A percentile compares a stretch with the other conserved stretches of the same genome.
phyloP scores from a whole-genome alignment of 2,797 vertebrate species.

The Sebastes dallii region DNA sequence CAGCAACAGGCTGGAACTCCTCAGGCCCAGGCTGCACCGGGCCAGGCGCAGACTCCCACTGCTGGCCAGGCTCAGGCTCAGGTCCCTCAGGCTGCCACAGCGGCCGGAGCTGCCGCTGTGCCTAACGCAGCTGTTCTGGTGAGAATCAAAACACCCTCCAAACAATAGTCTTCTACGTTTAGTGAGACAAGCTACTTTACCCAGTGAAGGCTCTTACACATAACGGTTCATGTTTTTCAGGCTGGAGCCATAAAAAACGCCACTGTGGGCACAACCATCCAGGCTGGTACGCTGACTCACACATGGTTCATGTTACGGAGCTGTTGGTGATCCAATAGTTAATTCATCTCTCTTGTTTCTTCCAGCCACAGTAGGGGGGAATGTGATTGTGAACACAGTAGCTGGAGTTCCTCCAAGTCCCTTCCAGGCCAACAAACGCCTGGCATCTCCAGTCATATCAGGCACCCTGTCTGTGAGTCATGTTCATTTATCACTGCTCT shows the following conservation, averaged over 20 bases:
- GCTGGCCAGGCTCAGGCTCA: conserved; percentile 65
- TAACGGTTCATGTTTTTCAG: conserved; percentile 71
- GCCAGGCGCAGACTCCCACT: conserved; percentile 78
- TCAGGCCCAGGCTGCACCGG: conserved; percentile 75
- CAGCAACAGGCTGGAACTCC: conserved; percentile 81
- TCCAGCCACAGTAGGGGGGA: conserved; percentile 89
- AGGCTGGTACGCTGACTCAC: conserved; percentile 83
- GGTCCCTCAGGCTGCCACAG: conserved; percentile 82
- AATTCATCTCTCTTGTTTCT: conserved; percentile 48
- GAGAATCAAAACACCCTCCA: conserved; percentile 55
- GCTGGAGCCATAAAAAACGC: conserved; percentile 90
- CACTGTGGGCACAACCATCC: conserved; percentile 87
- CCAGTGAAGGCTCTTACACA: neutral
- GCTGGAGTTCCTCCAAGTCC: conserved; percentile 87
- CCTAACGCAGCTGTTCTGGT: conserved; percentile 90
- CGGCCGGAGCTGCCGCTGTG: conserved; percentile 83
- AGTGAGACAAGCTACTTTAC: neutral
- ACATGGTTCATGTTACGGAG: conserved; percentile 11
- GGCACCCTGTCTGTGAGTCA: conserved; percentile 88
- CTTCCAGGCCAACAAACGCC: conserved; percentile 92
- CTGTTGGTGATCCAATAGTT: conserved; percentile 26
- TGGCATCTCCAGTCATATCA: conserved; percentile 88
- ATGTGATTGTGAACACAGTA: conserved; percentile 91
- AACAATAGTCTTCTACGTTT: neutral
- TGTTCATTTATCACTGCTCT: conserved; percentile 32